A percentile compares a stretch with the other conserved stretches of the same genome.
Evolutionary conservation across 2,113 vertebrate species (phyloP).

Genomic region (Helogale parvula): DNA sequence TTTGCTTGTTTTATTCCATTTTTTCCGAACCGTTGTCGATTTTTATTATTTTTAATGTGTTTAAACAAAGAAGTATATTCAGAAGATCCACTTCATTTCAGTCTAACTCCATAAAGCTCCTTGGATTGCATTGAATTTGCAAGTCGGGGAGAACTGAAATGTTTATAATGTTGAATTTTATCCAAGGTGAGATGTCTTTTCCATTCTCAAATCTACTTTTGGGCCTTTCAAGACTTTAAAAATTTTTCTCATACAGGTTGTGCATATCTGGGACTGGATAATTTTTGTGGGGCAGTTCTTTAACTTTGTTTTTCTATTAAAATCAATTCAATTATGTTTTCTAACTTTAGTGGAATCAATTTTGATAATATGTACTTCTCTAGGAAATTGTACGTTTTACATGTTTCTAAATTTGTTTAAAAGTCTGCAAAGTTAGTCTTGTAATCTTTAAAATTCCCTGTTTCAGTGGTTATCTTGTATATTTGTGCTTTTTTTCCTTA

Average conservation of each 20-base stretch:
- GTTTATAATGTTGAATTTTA: background rate
- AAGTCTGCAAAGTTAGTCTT: background rate
- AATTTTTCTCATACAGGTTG: background rate
- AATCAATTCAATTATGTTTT: background rate
- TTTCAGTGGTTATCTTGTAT: background rate
- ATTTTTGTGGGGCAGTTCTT: background rate
- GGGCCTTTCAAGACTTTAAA: background rate
- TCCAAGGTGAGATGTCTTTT: background rate
- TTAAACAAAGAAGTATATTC: background rate
- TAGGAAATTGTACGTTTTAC: background rate
- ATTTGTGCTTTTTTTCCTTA: background rate
- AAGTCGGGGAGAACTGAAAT: background rate
- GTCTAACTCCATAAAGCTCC: background rate
- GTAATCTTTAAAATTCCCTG: background rate
- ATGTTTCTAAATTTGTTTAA: background rate
- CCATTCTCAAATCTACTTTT: background rate
- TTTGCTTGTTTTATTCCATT: background rate
- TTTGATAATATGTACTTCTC: background rate
- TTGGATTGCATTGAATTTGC: background rate
- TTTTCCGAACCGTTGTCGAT: background rate
- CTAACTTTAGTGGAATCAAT: background rate
- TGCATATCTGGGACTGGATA: background rate
- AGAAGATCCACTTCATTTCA: background rate
- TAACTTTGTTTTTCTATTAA: background rate
- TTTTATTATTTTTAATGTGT: slow-evolving; percentile 1